Evolutionary conservation across 2,888 invertebrate species (phyloP), one percentile per base, ranked within the genome.

Genomic region (Himalopsyche anomala): DNA sequence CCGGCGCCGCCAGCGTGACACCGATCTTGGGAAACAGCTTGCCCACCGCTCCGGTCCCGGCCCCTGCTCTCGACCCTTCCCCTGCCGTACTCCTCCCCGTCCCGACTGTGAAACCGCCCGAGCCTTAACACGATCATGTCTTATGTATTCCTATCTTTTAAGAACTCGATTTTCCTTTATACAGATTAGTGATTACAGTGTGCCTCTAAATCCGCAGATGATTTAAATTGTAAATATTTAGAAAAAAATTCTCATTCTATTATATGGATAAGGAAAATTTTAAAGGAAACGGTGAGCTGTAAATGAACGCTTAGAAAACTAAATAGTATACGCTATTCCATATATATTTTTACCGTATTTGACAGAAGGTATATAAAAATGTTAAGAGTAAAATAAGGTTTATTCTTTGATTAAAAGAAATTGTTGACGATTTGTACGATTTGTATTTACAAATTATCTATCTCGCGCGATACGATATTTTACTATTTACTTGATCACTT

Each of bases 11-110:
- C 45, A 51, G 87, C 5, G 74, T 89, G 1, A 89, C 89, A 8
- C 89, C 51, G 51, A 51, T 89, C 42, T 36, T 74, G 80, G 80
- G 55, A 11, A 45, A 91, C 90, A 90, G 89, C 90, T 89, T 89
- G 90, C 89, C 83, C 85, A 87, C 89, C 89, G 89, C 89, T 86
- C 89, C 85, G 81, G 89, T 80, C 85, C 84, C 87, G 45, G 45
- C 81, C 55, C 82, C 88, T 55, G 85, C 79, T 8, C 42, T 42
- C 4, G 45, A 82, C 55, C 82, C 88, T 80, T 83, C 79, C 12
- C 42, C 74, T 0, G 51, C 40, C 86, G 84, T 82, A 80, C 84
- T 62, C 80, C 85, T 19, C 45, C 85, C 62, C 51, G 81, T 62
- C 62, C 62, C 62, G 62, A 62, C 62, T 62, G 62, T 62, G 62